These are phyloP conservation scores for Tridacna crocea DNA, from an alignment of 2,888 invertebrate genomes.

Conservation along the genomic window DNA sequence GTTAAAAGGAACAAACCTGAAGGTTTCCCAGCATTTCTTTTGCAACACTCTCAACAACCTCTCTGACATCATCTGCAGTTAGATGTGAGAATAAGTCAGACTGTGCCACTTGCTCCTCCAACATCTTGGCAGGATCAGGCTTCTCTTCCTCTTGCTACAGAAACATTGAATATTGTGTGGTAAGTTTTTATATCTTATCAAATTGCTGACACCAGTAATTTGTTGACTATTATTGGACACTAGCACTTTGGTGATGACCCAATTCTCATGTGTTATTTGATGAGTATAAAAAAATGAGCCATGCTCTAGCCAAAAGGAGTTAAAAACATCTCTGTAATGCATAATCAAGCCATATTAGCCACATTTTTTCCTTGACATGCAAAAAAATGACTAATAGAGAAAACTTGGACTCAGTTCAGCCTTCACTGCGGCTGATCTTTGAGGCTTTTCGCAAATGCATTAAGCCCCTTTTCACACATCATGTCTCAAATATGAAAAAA, in stretches of 20 bases:
- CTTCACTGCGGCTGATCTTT: too few relatives aligned
- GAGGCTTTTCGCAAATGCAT: too few relatives aligned
- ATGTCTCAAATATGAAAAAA: too few relatives aligned
- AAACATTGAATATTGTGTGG: background rate
- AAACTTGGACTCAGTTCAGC: too few relatives aligned
- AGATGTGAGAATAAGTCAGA: constrained; percentile 76
- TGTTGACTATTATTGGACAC: too few relatives aligned
- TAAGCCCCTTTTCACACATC: too few relatives aligned
- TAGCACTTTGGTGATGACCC: too few relatives aligned
- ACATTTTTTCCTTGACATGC: too few relatives aligned
- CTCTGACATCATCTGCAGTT: constrained; percentile 76
- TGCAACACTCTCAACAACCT: constrained; percentile 78
- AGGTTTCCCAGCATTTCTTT: constrained; percentile 78
- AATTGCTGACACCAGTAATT: too few relatives aligned
- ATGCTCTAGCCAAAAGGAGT: background rate
- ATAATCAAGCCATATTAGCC: too few relatives aligned
- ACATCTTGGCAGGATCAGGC: constrained; percentile 54
- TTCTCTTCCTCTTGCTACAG: constrained; percentile 61
- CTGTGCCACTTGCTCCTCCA: constrained; percentile 60
- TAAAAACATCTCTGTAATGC: background rate
- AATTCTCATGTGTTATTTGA: background rate
- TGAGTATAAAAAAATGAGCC: background rate
- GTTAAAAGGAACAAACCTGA: constrained; percentile 67
- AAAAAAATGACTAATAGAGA: too few relatives aligned
- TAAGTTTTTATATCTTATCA: too few relatives aligned